phyloP scores from a whole-genome alignment of 2,797 vertebrate genomes.

The Gobionotothen gibberifrons region DNA sequence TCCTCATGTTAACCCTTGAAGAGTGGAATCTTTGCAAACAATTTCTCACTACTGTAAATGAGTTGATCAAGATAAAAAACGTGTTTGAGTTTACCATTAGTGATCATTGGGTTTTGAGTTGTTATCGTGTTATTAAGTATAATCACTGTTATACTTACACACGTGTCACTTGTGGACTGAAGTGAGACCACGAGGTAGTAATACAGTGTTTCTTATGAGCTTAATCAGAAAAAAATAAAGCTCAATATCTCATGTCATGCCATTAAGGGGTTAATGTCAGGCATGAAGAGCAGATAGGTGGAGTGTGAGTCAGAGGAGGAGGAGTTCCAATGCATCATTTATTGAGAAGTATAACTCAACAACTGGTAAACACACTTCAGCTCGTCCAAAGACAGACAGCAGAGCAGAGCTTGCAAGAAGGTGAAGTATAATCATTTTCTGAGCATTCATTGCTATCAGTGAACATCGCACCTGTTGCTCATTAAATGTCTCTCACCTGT shows the following conservation, averaged over 20 bases:
- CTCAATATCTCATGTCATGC: not conserved
- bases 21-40: not conserved
- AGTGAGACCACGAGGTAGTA: not conserved
- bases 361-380: not conserved
- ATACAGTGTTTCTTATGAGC: not conserved
- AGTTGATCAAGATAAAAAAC: not conserved
- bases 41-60: not conserved
- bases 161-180: not conserved
- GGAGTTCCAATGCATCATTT: slow-evolving; percentile 15
- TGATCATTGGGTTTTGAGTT: not conserved
- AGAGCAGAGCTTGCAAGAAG: slow-evolving; percentile 6
- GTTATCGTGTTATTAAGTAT: not conserved
- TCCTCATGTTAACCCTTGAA: slow-evolving; percentile 16
- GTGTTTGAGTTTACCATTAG: not conserved
- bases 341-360: slow-evolving; percentile 45
- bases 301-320: not conserved
- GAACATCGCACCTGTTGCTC: not conserved
- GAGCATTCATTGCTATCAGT: not conserved
- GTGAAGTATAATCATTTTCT: slow-evolving; percentile 14
- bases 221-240: not conserved
- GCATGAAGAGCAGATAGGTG: not conserved
- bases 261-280: slow-evolving; percentile 5
- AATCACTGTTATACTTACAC: not conserved
- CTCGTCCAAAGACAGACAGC: slow-evolving; percentile 8
- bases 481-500: not conserved